Evolutionary conservation across 2,113 vertebrate species (phyloP), one percentile per base, ranked within the genome.

Genomic region (Ciconia boyciana): DNA sequence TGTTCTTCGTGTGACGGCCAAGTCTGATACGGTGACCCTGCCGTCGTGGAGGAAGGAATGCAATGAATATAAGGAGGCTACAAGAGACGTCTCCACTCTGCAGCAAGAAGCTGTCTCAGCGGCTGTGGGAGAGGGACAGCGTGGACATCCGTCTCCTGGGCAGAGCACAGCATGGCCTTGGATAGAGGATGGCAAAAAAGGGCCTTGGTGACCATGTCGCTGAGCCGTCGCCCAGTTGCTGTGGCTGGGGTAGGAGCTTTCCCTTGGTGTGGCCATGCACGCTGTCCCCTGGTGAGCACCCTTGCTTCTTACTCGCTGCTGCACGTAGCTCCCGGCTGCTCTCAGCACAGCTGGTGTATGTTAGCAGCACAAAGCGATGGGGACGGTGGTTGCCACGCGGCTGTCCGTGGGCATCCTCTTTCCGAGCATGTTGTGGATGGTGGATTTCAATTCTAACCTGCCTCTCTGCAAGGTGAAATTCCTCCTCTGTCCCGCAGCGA

Each of bases 351-450:
- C 48, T 13, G 36, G 25, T 6, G 3, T 7, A 3, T 5, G 62
- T 6, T 4, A 3, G 32, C 49, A 81, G 85, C 64, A 4, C 48
- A 5, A 13, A 41, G n/a, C 7, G 4, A 12, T 1, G 7, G 85
- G 74, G 28, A 43, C 18, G 11, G 39, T 1, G 25, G 12, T 36
- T 70, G 36, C 78, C 7, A 1, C 75, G 39, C 76, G 65, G 79
- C 46, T 79, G 32, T 12, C 25, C 26, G 1, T 14, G 34, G 64
- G 18, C 62, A 34, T 43, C 46, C 31, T 43, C 44, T 15, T 48
- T 15, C 26, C 0, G 0, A 78, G 41, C 20, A 2, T 8, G 3
- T 41, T 6, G 11, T 34, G 44, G 41, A 3, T 25, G 64, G 49
- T n/a, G 43, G 18, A 7, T n/a, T 29, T 89, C 66, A 19, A 1